Evolutionary conservation across 2,113 vertebrate species (phyloP), one percentile per base, ranked within the genome.

Genomic region (Oxyruncus cristatus): DNA sequence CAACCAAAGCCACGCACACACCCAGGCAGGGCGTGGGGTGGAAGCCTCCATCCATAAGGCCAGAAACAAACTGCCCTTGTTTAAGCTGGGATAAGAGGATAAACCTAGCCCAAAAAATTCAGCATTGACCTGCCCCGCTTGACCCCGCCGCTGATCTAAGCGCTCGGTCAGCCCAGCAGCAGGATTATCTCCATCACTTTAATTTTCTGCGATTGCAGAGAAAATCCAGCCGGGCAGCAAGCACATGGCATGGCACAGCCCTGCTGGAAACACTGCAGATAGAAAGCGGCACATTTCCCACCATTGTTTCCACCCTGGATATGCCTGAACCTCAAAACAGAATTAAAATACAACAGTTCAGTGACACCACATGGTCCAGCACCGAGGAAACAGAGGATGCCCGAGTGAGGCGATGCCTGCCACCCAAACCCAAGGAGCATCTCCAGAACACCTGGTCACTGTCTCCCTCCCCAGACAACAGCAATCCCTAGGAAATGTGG

Each of bases 161-260:
- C 55, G 24, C 81, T 95, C 27, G 46, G 94, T 12, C 86, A 96
- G 55, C 85, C 82, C 91, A 90, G 96, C 82, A 77, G 94, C 83
- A 61, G 96, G 97, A 96, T 96, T 95, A 83, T 96, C 89, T 96
- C 93, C 97, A 96, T 85, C 86, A 50, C 93, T 93, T 95, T 96
- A 95, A 97, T 97, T 97, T 97, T 96, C 95, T 95, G 91, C 33
- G 61, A 88, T 96, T 80, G 93, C 93, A 93, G 85, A 85, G 79
- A 94, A 97, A 97, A 96, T 92, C 96, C 82, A 85, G 22, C 2
- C 1, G 20, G 94, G 96, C 93, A 95, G 85, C 6, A 24, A 95
- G 92, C 95, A 93, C 14, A 37, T 28, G 27, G 71, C 84, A 39
- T 0, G 23, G 70, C 87, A 50, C 27, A 27, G 47, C 77, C 23